These are phyloP conservation scores for Stegodyphus dumicola DNA, from an alignment of 1,140 invertebrate species.

Conservation along the genomic window DNA sequence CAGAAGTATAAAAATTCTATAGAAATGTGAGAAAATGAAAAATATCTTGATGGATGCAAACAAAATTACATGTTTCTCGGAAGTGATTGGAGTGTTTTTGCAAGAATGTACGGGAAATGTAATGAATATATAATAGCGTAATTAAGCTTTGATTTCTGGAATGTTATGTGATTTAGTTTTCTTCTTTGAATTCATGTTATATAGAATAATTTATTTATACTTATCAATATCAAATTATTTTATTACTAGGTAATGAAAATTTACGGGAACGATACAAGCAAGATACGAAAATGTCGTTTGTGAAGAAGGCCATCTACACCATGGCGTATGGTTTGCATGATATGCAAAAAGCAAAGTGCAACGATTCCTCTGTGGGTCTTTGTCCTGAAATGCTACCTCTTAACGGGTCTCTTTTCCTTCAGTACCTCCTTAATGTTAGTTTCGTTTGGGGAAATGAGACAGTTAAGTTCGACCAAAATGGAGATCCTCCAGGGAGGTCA, in stretches of 20 bases:
- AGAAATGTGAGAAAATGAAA: too few species aligned
- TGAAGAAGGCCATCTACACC: conserved; percentile 79
- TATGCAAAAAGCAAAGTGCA: conserved; percentile 73
- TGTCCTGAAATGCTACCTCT: conserved; percentile 76
- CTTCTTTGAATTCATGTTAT: too few species aligned
- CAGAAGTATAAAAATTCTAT: too few species aligned
- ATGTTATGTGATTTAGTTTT: too few species aligned
- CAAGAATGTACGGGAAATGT: too few species aligned
- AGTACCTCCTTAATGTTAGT: conserved; percentile 83
- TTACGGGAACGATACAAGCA: conserved; percentile 73
- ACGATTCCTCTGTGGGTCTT: conserved; percentile 69
- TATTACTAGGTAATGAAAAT: conserved; percentile 69
- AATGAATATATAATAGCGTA: too few species aligned
- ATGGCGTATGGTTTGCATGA: conserved; percentile 77
- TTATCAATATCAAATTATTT: neutral
- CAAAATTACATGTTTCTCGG: too few species aligned
- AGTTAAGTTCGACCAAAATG: conserved; percentile 83
- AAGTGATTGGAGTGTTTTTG: too few species aligned
- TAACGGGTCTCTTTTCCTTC: conserved; percentile 75
- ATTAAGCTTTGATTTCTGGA: too few species aligned
- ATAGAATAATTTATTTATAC: too few species aligned
- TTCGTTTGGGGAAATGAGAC: conserved; percentile 77
- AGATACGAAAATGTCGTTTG: conserved; percentile 83
- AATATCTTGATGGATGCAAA: too few species aligned
- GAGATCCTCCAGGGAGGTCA: conserved; percentile 86